Base-by-base conservation (phyloP, 2,888 invertebrate species). In the Punctoribates punctum region DNA sequence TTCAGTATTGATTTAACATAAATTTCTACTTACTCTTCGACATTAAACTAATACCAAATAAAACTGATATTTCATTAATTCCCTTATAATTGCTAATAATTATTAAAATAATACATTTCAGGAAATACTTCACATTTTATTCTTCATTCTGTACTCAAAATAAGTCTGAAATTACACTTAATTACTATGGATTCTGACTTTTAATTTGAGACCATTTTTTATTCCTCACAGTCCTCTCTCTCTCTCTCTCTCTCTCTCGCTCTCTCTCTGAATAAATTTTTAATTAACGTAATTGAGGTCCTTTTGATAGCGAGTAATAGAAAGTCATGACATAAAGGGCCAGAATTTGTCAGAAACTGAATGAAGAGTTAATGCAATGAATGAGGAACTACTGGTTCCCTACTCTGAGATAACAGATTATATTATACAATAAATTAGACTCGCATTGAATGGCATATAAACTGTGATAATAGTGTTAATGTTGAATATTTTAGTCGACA, bases 331-430 rank as follows among this genome's bases (percentile, higher is more conserved):
- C 17, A 51, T 11, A 51, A 51, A 51, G n/a, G 51, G n/a, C 2
- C n/a, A 51, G 51, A 51, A 51, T 51, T 51, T 51, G 51, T 20
- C 51, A 51, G 51, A 51, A 51, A n/a, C n/a, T 51, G 51, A 51
- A 60, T 60, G 60, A 60, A 60, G 25, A 60, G 60, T 25, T 54
- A 60, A 60, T 25, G 60, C 60, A 25, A 2, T 60, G 23, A 60
- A 23, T 60, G 60, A 60, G 27, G 25, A 60, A 60, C 27, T 13
- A 60, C 25, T 25, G 23, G 27, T 23, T 6, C 20, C 54, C 6
- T 54, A n/a, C n/a, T 9, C n/a, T 54, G n/a, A 23, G 54, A 54
- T 20, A 54, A 54, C 54, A 54, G 54, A 54, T 54, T 54, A 51
- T n/a, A n/a, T n/a, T 51, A 23, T 54, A 20, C 23, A 42, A 42